Evolutionary conservation across 1,140 invertebrate genomes (phyloP).

Genomic region (Scaptodrosophila lebanonensis): DNA sequence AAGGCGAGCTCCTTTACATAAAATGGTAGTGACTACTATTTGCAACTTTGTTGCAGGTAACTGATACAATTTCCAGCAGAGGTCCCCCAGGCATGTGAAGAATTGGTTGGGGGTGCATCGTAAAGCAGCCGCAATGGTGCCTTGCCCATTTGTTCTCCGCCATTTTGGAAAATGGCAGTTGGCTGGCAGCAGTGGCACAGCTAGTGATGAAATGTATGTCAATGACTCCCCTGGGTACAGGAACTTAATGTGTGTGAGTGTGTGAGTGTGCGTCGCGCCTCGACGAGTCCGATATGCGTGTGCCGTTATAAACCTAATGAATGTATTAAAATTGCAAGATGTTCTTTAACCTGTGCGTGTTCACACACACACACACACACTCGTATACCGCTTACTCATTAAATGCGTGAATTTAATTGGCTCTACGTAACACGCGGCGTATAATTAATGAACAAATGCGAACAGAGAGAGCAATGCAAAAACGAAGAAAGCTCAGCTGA

Average conservation of each 20-base stretch:
- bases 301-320: constrained; percentile 63
- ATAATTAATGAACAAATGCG: constrained; percentile 64
- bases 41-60: no score
- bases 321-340: constrained; percentile 67
- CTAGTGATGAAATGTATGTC: constrained; percentile 53
- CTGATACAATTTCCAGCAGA: constrained; percentile 23
- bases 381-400: constrained; percentile 53
- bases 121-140: no score
- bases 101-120: constrained; percentile 5
- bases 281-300: constrained; percentile 39
- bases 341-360: constrained; percentile 5
- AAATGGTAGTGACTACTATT: no score
- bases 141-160: constrained; percentile 31
- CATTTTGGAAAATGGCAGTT: constrained; percentile 25
- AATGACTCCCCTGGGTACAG: constrained; percentile 52
- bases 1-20: no score
- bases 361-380: constrained; percentile 8
- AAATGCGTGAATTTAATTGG: constrained; percentile 72
- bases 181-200: constrained; percentile 9
- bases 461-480: constrained; percentile 10
- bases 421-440: constrained; percentile 58
- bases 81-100: constrained; percentile 16
- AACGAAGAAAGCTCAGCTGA: not conserved
- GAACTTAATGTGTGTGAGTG: not conserved
- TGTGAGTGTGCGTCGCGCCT: not conserved